These are phyloP conservation scores for Apolygus lucorum DNA, from an alignment of 1,140 invertebrate species.

Conservation along the genomic window DNA sequence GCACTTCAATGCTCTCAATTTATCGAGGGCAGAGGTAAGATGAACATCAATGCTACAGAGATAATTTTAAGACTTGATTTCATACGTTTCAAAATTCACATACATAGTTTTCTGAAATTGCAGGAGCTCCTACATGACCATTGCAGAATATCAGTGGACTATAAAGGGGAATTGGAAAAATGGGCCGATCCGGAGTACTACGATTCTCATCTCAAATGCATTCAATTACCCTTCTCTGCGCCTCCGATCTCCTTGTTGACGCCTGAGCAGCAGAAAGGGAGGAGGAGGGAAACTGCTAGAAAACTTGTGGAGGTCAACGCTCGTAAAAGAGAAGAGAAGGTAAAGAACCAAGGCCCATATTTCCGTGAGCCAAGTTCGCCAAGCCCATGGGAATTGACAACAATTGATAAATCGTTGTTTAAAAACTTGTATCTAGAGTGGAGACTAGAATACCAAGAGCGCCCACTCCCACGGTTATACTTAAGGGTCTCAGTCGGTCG, in stretches of 20 bases:
- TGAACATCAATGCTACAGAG: background rate
- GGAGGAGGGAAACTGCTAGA: conserved; percentile 70
- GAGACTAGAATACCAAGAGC: no score
- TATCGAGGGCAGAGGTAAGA: conserved; percentile 68
- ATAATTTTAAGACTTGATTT: background rate
- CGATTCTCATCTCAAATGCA: conserved; percentile 69
- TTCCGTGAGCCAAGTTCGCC: no score
- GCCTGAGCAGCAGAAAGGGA: conserved; percentile 72
- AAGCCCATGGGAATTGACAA: no score
- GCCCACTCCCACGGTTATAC: no score
- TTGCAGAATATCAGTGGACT: conserved; percentile 66
- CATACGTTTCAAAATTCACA: conserved; percentile 8
- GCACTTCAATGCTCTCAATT: conserved; percentile 76
- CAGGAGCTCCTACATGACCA: conserved; percentile 75
- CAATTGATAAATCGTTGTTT: no score
- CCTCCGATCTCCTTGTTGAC: conserved; percentile 35
- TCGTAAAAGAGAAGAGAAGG: conserved; percentile 69
- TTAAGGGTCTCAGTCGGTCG: no score
- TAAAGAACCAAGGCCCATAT: no score
- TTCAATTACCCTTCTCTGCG: conserved; percentile 72
- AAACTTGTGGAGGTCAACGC: conserved; percentile 78
- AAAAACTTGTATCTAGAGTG: no score
- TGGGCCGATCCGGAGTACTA: conserved; percentile 78
- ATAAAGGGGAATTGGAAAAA: conserved; percentile 63
- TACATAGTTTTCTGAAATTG: conserved; percentile 13